phyloP scores from a whole-genome alignment of 1,140 invertebrate species.

The Mactra quadrangularis region DNA sequence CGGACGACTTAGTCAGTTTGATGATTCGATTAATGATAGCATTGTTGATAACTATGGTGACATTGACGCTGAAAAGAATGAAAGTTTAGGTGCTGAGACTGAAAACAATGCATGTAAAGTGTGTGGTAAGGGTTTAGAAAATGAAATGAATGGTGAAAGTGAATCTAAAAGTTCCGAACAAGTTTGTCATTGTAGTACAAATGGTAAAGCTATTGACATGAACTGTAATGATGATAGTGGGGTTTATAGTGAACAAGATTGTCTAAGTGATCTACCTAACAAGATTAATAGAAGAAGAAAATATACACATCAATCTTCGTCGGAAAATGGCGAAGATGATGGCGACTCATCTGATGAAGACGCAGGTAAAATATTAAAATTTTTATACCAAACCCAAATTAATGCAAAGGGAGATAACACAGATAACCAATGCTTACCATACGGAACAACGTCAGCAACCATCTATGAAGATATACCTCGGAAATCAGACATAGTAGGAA shows the following conservation, averaged over 20 bases:
- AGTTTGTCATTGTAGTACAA: not conserved
- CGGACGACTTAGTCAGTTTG: not conserved
- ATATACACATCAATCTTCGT: not conserved
- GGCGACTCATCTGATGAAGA: slow-evolving; percentile 71
- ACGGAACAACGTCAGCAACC: too few species aligned
- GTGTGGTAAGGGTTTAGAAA: not conserved
- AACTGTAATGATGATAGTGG: not conserved
- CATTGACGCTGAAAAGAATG: not conserved
- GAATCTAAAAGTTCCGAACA: not conserved
- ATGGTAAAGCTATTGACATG: not conserved
- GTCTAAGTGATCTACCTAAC: slow-evolving; percentile 5
- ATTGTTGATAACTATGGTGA: not conserved
- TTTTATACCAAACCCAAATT: slow-evolving; percentile 10
- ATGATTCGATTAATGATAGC: not conserved
- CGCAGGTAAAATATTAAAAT: slow-evolving; percentile 58
- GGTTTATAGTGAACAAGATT: not conserved
- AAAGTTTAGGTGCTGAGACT: not conserved
- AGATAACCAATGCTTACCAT: not conserved
- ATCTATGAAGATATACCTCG: too few species aligned
- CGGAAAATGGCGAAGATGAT: slow-evolving; percentile 52
- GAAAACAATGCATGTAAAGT: not conserved
- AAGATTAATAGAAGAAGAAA: not conserved
- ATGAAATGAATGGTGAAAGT: not conserved
- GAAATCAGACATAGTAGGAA: too few species aligned
- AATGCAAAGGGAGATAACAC: too few species aligned